Evolutionary conservation across 1,140 invertebrate species (phyloP).

Genomic region (Heliconius congener): DNA sequence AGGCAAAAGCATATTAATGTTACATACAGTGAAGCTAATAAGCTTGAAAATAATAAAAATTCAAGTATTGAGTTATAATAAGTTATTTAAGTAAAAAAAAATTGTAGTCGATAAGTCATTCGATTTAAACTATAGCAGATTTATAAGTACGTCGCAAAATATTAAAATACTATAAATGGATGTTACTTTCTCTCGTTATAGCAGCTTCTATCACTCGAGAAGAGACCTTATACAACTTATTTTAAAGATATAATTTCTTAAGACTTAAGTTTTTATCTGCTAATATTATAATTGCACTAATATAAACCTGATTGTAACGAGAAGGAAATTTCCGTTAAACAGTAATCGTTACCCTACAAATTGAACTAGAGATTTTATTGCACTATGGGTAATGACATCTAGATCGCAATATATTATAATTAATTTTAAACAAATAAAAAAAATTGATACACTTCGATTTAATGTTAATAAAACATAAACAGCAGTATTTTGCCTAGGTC

Average conservation of each 20-base stretch:
- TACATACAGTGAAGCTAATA: neutral
- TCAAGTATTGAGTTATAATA: too few species aligned
- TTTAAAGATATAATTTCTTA: neutral
- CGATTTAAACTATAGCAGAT: neutral
- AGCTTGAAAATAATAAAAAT: too few species aligned
- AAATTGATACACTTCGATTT: neutral
- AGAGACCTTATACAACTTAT: neutral
- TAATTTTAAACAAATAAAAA: too few species aligned
- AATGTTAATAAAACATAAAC: neutral
- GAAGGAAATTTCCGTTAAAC: neutral
- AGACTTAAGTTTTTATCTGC: neutral
- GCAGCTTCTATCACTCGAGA: neutral
- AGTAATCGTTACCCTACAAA: too few species aligned
- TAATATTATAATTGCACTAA: constrained; percentile 7
- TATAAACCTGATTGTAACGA: neutral
- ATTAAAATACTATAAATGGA: neutral
- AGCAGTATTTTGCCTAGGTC: neutral
- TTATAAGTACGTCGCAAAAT: constrained; percentile 4
- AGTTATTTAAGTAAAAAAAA: too few species aligned
- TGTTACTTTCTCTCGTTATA: neutral
- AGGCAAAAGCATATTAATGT: neutral
- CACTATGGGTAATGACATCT: too few species aligned
- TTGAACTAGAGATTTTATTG: too few species aligned
- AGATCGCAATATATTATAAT: too few species aligned
- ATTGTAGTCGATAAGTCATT: neutral